Base-by-base conservation (phyloP, 2,113 vertebrate genomes). In the Sceloporus tristichus region DNA sequence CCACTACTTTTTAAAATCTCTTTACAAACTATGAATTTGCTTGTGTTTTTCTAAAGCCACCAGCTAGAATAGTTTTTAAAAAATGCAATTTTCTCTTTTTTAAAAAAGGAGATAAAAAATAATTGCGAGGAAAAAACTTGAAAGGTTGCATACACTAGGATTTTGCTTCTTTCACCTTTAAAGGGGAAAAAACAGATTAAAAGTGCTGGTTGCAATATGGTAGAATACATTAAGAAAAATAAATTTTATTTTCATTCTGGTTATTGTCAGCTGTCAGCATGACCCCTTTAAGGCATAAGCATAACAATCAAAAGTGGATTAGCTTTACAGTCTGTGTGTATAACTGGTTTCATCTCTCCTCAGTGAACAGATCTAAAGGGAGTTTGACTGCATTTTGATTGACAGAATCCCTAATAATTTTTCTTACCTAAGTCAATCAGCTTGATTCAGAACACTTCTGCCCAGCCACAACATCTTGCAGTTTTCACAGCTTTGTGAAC, bases 401-500 rank as follows among this genome's bases (percentile, higher is more conserved):
- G 90, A 95, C 29, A 9, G 85, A 91, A 92, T 74, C 2, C 7
- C 85, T 87, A 89, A 88, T 89, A 84, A 85, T 93, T 92, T 87
- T 3, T 92, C 93, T 94, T 88, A 74, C 66, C 83, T 87, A 74
- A 94, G 70, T 95, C 85, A 94, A 92, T 94, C 66, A 86, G 75
- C 94, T 85, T 91, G 40, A 87, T 75, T 90, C 76, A 91, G 68
- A 91, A 89, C 89, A 92, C 56, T 86, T 92, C 84, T 86, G 54
- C 0, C 0, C 78, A 91, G 38, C 90, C 79, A 89, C 76, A 92
- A 86, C 4, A 81, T 82, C 94, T 91, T 93, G 86, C 89, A 88
- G 42, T 93, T 95, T 96, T 93, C 90, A 94, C 91, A 94, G 90
- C 13, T 93, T 95, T 95, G 74, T 94, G 88, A 95, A 91, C 80